phyloP scores from a whole-genome alignment of 23 tunicate genomes.

The Ciona savignyi region DNA sequence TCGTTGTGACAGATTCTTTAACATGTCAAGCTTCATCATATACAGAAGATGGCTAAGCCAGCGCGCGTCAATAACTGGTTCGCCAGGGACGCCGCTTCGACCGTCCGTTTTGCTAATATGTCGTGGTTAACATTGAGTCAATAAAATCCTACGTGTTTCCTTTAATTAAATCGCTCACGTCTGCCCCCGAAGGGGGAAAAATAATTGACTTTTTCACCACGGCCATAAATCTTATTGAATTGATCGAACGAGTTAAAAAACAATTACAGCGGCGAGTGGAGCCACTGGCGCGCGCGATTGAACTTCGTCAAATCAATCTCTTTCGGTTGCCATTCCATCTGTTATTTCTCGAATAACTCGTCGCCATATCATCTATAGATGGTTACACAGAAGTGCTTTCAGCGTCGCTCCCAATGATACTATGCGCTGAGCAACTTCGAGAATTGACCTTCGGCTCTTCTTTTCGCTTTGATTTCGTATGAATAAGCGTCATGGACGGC shows the following conservation, averaged over 20 bases:
- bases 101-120: neutral
- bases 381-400: slow-evolving; percentile 8
- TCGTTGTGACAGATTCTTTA: too few species aligned
- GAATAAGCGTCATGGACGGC: slow-evolving; percentile 10
- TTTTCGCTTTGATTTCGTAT: neutral
- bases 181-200: neutral
- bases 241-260: neutral
- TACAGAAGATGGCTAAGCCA: too few species aligned
- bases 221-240: neutral
- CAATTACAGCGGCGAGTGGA: neutral
- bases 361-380: neutral
- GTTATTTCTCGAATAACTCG: too few species aligned
- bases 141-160: neutral
- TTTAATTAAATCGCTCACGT: neutral
- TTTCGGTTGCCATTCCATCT: too few species aligned
- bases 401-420: slow-evolving; percentile 2
- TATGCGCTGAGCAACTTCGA: neutral
- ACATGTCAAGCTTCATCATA: too few species aligned
- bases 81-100: too few species aligned
- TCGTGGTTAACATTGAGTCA: neutral
- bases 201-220: neutral
- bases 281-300: neutral
- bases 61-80: too few species aligned
- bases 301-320: too few species aligned
- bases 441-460: neutral